A percentile compares a stretch with the other conserved stretches of the same genome.
phyloP scores from a whole-genome alignment of 2,113 vertebrate genomes.

The Pholis gunnellus region DNA sequence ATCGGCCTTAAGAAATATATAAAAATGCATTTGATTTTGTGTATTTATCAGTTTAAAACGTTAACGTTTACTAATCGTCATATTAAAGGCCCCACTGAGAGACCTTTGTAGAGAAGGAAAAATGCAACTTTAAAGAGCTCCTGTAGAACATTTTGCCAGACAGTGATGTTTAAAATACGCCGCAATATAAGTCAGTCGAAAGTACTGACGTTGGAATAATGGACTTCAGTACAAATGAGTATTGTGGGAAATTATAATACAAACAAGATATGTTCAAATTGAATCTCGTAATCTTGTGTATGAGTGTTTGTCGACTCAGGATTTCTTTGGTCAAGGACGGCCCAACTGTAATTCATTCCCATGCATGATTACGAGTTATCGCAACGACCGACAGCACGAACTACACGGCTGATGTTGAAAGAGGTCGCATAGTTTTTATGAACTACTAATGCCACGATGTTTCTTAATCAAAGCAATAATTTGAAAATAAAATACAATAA shows the following conservation, averaged over 20 bases:
- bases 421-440: too few species aligned
- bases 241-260: not conserved
- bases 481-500: too few species aligned
- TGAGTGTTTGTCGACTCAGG: too few species aligned
- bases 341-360: too few species aligned
- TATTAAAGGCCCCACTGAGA: slow-evolving; percentile 28
- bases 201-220: slow-evolving; percentile 19
- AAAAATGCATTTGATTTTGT: slow-evolving; percentile 16
- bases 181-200: slow-evolving; percentile 41
- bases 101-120: slow-evolving; percentile 30
- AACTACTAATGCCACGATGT: too few species aligned
- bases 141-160: slow-evolving; percentile 33
- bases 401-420: too few species aligned
- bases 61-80: slow-evolving; percentile 33
- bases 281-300: not conserved
- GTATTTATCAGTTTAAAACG: slow-evolving; percentile 30
- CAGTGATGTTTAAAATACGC: slow-evolving; percentile 31
- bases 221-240: not conserved
- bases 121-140: slow-evolving; percentile 20
- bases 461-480: too few species aligned
- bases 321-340: too few species aligned
- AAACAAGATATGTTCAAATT: not conserved
- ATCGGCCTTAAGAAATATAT: slow-evolving; percentile 4
- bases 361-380: too few species aligned
- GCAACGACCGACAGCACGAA: too few species aligned